Base-by-base conservation (phyloP, 1,140 invertebrate genomes). In the Danaus melanippus region DNA sequence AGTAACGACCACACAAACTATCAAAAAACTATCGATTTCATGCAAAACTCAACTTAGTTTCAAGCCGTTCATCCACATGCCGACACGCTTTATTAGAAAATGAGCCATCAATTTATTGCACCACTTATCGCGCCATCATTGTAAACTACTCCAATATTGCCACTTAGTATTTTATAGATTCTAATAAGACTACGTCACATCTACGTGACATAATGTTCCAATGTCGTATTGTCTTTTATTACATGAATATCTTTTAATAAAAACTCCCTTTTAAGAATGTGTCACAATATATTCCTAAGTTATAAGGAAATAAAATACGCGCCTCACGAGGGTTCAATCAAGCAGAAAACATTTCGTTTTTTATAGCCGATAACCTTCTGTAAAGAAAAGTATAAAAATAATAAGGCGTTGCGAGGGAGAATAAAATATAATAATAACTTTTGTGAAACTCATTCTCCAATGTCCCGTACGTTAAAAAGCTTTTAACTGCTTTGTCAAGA, bases 341-440 rank as follows among this genome's bases (percentile, higher is more conserved):
- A 71, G 76, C 73, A 76, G 71, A 66, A 72, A 67, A 74, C 74
- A 79, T 83, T 79, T 74, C 79, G 62, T 61, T 69, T 77, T 79
- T 83, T 84, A 81, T 78, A 68, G 78, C 66, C 80, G 78, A 79
- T 80, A 80, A 75, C 67, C 69, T 74, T 64, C 64, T 69, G 79
- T 75, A 76, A 80, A 78, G 69, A 76, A 74, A 79, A 74, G 71
- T 77, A 80, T 80, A 75, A 79, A 83, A 82, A 83, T 80, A 79
- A 83, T 80, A 80, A 80, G 77, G 66, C 72, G 75, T 70, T 66
- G 66, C 69, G 67, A 73, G 66, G 70, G 67, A 72, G 71, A 83
- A 83, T 80, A 83, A 83, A 80, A 83, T 74, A 76, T 79, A 80
- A 80, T 78, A 75, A 76, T 70, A 71, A 67, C 53, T 32, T 62